phyloP scores from a whole-genome alignment of 2,797 vertebrate species.

The Sebastes taczanowskii region DNA sequence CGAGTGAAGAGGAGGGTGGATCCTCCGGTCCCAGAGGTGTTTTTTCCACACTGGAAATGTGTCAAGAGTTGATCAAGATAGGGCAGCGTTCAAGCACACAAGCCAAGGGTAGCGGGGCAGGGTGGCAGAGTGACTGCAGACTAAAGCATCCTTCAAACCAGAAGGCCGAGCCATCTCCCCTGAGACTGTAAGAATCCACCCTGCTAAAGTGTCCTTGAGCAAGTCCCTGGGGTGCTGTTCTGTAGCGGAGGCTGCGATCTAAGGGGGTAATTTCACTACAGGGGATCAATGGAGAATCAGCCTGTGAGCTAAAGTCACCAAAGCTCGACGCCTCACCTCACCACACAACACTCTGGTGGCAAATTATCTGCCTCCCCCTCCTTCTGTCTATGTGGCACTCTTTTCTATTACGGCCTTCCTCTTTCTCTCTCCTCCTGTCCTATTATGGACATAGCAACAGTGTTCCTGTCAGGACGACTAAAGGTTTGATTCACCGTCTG shows the following conservation, averaged over 20 bases:
- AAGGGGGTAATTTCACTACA: constrained; percentile 30
- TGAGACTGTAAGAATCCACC: constrained; percentile 17
- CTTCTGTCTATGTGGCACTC: constrained; percentile 76
- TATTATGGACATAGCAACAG: constrained; percentile 80
- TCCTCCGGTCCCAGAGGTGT: constrained; percentile 14
- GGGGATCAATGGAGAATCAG: constrained; percentile 55
- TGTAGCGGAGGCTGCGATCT: constrained; percentile 22
- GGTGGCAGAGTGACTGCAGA: constrained; percentile 34
- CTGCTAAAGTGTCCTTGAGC: constrained; percentile 62
- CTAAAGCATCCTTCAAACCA: constrained; percentile 36
- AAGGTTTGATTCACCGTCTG: constrained; percentile 76
- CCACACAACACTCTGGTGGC: constrained; percentile 72
- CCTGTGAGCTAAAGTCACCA: constrained; percentile 65
- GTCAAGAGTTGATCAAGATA: constrained; percentile 50
- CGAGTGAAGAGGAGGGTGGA: not conserved
- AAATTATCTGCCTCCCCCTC: constrained; percentile 70
- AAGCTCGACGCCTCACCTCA: constrained; percentile 69
- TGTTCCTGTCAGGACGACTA: constrained; percentile 65
- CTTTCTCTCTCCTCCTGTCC: constrained; percentile 71
- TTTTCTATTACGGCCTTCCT: constrained; percentile 58
- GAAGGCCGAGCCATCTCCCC: constrained; percentile 40
- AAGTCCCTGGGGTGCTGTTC: constrained; percentile 52
- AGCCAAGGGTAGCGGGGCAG: constrained; percentile 9
- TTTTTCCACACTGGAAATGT: constrained; percentile 33
- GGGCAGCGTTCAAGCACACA: constrained; percentile 14